Conservation (phyloP, 1,140 invertebrate genomes). For the Drosophila bifasciata region DNA sequence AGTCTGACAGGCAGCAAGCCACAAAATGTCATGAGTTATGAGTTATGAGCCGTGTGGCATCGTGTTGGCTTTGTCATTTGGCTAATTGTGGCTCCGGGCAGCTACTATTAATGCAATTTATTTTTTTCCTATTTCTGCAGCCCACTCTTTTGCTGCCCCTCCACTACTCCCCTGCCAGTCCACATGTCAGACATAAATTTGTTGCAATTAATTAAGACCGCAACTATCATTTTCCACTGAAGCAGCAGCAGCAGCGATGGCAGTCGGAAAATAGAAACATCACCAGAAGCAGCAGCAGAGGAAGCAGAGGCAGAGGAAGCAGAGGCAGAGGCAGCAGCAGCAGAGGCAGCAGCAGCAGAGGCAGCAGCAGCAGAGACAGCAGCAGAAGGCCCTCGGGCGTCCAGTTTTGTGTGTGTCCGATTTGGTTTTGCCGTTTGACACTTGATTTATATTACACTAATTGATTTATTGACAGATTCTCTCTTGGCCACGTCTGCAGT, state of each 20-base stretch:
- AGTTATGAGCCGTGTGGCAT: conserved; percentile 59
- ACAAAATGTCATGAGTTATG: conserved; percentile 69
- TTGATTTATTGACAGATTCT: conserved; percentile 81
- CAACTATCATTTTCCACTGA: conserved; percentile 42
- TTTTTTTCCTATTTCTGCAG: conserved; percentile 30
- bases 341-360: conserved; percentile 19
- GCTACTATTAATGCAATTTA: conserved; percentile 60
- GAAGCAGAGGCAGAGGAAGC: too few relatives aligned
- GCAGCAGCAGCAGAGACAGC: too few relatives aligned
- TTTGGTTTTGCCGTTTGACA: conserved; percentile 23
- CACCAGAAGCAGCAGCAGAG: conserved; percentile 34
- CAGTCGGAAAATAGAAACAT: conserved; percentile 61
- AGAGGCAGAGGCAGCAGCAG: conserved; percentile 11
- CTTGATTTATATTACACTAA: conserved; percentile 77
- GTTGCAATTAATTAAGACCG: conserved; percentile 79
- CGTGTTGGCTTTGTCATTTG: conserved; percentile 74
- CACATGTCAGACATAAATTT: conserved; percentile 66
- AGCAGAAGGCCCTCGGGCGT: conserved; percentile 53
- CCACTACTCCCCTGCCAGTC: too few relatives aligned
- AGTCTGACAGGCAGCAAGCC: conserved; percentile 18
- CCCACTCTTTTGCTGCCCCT: background rate
- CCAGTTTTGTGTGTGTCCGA: conserved; percentile 6
- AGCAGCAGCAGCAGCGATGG: conserved; percentile 2
- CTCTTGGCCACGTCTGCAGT: conserved; percentile 65
- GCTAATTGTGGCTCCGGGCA: conserved; percentile 78